Base-by-base conservation (phyloP, 1,140 invertebrate genomes). In the Drosophila pseudoobscura region DNA sequence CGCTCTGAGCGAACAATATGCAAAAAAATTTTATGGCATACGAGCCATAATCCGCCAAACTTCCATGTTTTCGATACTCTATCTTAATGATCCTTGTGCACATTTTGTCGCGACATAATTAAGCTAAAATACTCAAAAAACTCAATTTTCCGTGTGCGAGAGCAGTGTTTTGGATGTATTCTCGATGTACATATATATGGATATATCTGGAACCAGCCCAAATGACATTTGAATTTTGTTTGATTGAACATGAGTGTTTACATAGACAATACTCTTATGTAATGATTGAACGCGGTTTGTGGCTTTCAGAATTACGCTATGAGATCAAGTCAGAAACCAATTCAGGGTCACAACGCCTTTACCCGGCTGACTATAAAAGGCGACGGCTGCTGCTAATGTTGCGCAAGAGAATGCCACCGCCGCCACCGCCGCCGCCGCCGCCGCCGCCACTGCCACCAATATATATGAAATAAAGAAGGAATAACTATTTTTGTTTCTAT, bases 321-420 rank as follows among this genome's bases (percentile, higher is more conserved):
- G 29, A 47, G 75, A 47, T 31, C 45, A 22, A 62, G 43, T 47
- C 41, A 59, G 50, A 55, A 78, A 74, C 50, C 20, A 51, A 65
- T 77, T 85, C 80, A 85, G 65, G 82, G 82, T 75, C 64, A 66
- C 52, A 52, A 80, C 73, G 73, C 61, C 78, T 74, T 39, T 57
- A 43, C 59, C 46, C 50, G 53, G 15, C 17, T 46, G 57, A 43
- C 60, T 61, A 66, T 84, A 74, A 85, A 84, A 74, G 80, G 73
- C 59, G 59, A 49, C 46, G 45, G 60, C 55, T 63, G 39, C 52
- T 51, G 50, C 20, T 62, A 39, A 24, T 47, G 50, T 87, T 78
- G 77, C 69, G 51, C 51, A 76, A 76, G 44, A 68, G 68, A 60
- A 58, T 47, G 45, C 53, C 70, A 73, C 61, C 65, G 26, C 56